These are phyloP conservation scores for Chelon auratus DNA, from an alignment of 2,797 vertebrate species.

Conservation along the genomic window DNA sequence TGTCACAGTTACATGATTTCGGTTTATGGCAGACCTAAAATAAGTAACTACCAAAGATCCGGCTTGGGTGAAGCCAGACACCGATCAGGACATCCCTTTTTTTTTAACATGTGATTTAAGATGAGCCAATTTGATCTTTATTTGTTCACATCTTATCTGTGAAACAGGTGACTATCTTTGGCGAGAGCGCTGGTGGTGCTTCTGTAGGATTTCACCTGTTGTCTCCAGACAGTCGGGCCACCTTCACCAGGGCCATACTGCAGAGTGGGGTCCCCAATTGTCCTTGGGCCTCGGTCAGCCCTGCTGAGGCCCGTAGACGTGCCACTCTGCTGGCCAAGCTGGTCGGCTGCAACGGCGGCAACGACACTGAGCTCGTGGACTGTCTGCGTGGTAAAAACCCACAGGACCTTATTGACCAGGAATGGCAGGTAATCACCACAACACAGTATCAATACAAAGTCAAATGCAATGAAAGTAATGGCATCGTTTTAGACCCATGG, in stretches of 20 bases:
- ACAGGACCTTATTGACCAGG: slow-evolving; percentile 89
- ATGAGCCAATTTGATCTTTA: fast-evolving
- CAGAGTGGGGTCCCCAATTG: slow-evolving; percentile 92
- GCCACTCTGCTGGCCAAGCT: slow-evolving; percentile 84
- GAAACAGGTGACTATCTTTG: slow-evolving; percentile 90
- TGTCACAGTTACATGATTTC: too few relatives aligned
- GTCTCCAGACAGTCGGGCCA: slow-evolving; percentile 86
- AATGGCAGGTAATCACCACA: slow-evolving; percentile 81
- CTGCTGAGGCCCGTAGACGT: slow-evolving; percentile 88
- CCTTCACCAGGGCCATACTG: slow-evolving; percentile 90
- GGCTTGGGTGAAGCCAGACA: too few relatives aligned
- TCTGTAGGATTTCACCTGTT: slow-evolving; percentile 91
- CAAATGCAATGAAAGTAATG: neutral
- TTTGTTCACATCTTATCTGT: neutral
- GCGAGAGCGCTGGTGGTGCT: slow-evolving; percentile 92
- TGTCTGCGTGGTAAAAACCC: slow-evolving; percentile 87
- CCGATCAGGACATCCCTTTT: neutral
- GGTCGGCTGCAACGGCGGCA: slow-evolving; percentile 85
- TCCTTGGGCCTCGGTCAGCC: slow-evolving; percentile 90
- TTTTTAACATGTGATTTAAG: fast-evolving
- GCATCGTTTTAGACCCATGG: too few relatives aligned
- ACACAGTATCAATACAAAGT: neutral
- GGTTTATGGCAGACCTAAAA: too few relatives aligned
- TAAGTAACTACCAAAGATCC: too few relatives aligned
- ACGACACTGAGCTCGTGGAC: slow-evolving; percentile 89